phyloP scores from a whole-genome alignment of 1,140 invertebrate genomes.

The Macrobrachium rosenbergii region DNA sequence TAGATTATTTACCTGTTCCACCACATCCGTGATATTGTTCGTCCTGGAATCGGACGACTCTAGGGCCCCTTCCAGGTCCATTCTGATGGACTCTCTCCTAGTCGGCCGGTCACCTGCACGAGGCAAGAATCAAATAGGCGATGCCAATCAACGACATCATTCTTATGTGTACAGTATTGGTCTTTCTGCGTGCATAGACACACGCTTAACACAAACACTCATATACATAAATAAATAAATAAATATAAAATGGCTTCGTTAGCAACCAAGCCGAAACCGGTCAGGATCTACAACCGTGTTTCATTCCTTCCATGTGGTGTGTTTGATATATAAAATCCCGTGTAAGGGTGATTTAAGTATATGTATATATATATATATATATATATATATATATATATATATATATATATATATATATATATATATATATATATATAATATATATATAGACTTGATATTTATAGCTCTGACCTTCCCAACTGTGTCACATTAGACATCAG shows the following conservation, averaged over 20 bases:
- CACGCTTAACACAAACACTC: not conserved
- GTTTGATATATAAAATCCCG: too few relatives aligned
- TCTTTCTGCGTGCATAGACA: not conserved
- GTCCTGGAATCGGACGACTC: not conserved
- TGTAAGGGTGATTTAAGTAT: not conserved
- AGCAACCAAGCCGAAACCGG: too few relatives aligned
- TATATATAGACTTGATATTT: too few relatives aligned
- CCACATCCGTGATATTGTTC: not conserved
- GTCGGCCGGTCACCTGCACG: not conserved
- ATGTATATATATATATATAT: conserved; percentile 12
- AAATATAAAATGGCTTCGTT: too few relatives aligned
- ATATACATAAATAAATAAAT: not conserved
- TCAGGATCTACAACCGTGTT: too few relatives aligned
- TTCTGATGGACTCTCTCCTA: not conserved
- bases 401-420: conserved; percentile 22
- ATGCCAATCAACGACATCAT: not conserved
- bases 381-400: conserved; percentile 20
- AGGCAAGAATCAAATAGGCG: not conserved
- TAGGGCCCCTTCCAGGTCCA: not conserved
- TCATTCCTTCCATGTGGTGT: too few relatives aligned
- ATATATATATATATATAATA: not conserved
- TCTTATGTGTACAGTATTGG: not conserved
- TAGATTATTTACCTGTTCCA: not conserved
- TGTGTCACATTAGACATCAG: too few relatives aligned
- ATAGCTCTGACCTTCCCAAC: too few relatives aligned